phyloP scores from a whole-genome alignment of 1,140 invertebrate species.

The Anthonomus grandis region DNA sequence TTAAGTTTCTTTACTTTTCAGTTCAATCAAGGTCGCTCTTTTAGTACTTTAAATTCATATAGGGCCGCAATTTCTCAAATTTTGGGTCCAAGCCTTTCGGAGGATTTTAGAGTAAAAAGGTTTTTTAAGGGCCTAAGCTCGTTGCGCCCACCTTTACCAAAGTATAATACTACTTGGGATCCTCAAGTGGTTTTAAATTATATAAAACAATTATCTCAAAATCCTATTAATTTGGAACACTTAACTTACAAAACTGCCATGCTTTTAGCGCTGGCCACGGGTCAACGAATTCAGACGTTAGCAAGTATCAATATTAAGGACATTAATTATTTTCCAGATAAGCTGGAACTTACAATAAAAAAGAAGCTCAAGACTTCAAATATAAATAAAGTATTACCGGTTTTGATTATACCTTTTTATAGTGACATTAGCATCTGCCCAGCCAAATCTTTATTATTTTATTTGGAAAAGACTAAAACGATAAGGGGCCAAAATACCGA shows the following conservation, averaged over 20 bases:
- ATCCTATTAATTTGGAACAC: neutral
- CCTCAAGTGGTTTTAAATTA: conserved; percentile 1
- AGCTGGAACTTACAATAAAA: neutral
- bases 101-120: conserved; percentile 7
- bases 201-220: neutral
- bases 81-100: neutral
- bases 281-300: conserved; percentile 9
- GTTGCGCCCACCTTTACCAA: neutral
- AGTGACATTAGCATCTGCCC: conserved; percentile 1
- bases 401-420: conserved; percentile 5
- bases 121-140: conserved; percentile 1
- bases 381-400: neutral
- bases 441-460: neutral
- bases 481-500: neutral
- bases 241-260: neutral
- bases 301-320: conserved; percentile 6
- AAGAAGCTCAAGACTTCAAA: conserved; percentile 1
- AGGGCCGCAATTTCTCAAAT: conserved; percentile 9
- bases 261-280: conserved; percentile 5
- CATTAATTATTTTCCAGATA: neutral
- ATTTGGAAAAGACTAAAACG: conserved; percentile 2
- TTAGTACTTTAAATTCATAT: conserved; percentile 9
- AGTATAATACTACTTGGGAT: conserved; percentile 16
- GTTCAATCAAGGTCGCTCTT: conserved; percentile 8
- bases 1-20: conserved; percentile 9